A percentile compares a stretch with the other conserved stretches of the same genome.
phyloP scores from a whole-genome alignment of 2,888 invertebrate genomes.

The Phasia obesa region DNA sequence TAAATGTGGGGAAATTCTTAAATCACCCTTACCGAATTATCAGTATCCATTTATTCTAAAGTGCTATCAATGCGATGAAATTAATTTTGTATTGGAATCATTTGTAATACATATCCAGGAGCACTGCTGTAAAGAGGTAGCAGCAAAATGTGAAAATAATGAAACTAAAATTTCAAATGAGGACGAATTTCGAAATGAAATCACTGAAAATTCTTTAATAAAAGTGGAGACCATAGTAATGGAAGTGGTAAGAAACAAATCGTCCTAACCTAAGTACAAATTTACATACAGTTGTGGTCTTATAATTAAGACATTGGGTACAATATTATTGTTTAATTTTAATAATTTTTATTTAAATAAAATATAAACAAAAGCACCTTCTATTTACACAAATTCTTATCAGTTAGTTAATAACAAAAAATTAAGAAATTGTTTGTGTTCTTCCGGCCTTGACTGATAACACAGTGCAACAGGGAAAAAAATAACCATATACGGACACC shows the following conservation, averaged over 20 bases:
- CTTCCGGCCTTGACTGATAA: too few species aligned
- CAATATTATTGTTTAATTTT: too few species aligned
- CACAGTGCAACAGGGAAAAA: too few species aligned
- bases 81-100: slow-evolving; percentile 54
- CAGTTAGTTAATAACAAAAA: too few species aligned
- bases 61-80: slow-evolving; percentile 57
- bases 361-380: too few species aligned
- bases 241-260: slow-evolving; percentile 30
- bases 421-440: too few species aligned
- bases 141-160: neutral
- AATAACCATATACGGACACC: too few species aligned
- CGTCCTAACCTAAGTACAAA: too few species aligned
- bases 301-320: too few species aligned
- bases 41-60: slow-evolving; percentile 55
- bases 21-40: slow-evolving; percentile 43
- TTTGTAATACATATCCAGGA: slow-evolving; percentile 52
- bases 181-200: slow-evolving; percentile 9
- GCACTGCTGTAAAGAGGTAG: slow-evolving; percentile 28
- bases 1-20: slow-evolving; percentile 64
- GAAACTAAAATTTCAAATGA: neutral
- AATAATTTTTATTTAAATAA: too few species aligned
- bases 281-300: too few species aligned
- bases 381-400: too few species aligned
- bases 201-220: slow-evolving; percentile 24
- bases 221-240: slow-evolving; percentile 36